phyloP scores from a whole-genome alignment of 1,140 invertebrate genomes.

The Coelopa frigida region DNA sequence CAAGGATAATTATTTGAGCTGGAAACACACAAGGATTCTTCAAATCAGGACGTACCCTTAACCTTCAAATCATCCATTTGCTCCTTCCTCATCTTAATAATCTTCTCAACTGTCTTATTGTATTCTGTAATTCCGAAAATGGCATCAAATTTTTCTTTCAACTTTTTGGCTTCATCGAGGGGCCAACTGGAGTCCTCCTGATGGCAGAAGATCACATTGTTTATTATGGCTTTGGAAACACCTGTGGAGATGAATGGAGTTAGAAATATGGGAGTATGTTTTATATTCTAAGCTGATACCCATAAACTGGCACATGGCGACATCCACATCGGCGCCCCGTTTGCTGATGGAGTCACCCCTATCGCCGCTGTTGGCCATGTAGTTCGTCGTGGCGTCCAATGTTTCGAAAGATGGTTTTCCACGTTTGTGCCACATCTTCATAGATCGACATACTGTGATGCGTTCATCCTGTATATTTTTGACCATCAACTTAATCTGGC shows the following conservation, averaged over 20 bases:
- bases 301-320: conserved; percentile 56
- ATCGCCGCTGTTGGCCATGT: conserved; percentile 18
- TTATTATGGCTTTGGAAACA: conserved; percentile 89
- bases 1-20: not conserved
- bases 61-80: conserved; percentile 45
- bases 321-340: conserved; percentile 66
- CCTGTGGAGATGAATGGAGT: conserved; percentile 31
- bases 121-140: conserved; percentile 94
- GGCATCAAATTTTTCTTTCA: conserved; percentile 96
- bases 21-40: not conserved
- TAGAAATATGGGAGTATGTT: not conserved
- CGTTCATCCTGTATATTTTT: conserved; percentile 25
- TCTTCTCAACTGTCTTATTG: conserved; percentile 82
- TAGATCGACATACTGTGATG: conserved; percentile 31
- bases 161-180: conserved; percentile 82
- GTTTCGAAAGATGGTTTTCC: conserved; percentile 36
- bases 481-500: conserved; percentile 50
- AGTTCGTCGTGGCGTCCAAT: conserved; percentile 33
- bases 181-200: conserved; percentile 98
- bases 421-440: conserved; percentile 26
- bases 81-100: conserved; percentile 65
- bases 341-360: conserved; percentile 48
- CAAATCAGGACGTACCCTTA: conserved; percentile 19
- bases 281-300: conserved; percentile 44
- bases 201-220: conserved; percentile 97